Base-by-base conservation (phyloP, 53 echinoderm and acorn worm genomes). In the Astropecten irregularis region DNA sequence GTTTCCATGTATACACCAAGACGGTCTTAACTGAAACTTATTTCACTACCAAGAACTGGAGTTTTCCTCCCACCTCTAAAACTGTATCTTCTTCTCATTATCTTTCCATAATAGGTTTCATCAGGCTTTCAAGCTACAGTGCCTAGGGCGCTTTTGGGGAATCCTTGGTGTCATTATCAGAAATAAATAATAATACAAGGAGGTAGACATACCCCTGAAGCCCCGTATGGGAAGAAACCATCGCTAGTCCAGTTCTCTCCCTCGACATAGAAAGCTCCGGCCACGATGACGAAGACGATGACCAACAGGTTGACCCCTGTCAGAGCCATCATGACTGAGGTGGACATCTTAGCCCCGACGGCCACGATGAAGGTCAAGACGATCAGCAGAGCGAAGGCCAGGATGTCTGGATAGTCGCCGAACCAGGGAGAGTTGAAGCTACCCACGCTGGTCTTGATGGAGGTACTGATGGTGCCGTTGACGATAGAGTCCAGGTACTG, bases 351-450 rank as follows among this genome's bases (percentile, higher is more conserved):
- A 15, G 90, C 97, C 26, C 97, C 97, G 25, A 94, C 23, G 0
- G 92, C 92, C 58, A 97, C 54, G 61, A 94, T 62, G 16, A 87
- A 58, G 9, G 97, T 97, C 73, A 85, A 40, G 30, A 88, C 85
- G 46, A 89, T 77, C 40, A 92, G 84, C 28, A 97, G 86, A 9
- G 49, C 76, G 48, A 97, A 94, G 62, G 97, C 97, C 11, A 97
- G 76, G 40, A 97, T 88, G 63, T 97, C 97, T 4, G 97, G 97
- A 59, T 97, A 97, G 40, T 94, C 92, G 0, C 97, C 97, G 53
- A 97, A 89, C 87, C 91, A 94, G 4, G 84, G 56, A 2, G 86
- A 88, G 35, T 88, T 53, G 55, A 97, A 97, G 11, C 87, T 88
- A 6, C 91, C 84, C n/a, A 99, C 88, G 35, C 88, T 73, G 4